These are phyloP conservation scores for Hoplodrina blanda DNA, from an alignment of 2,888 invertebrate species.

Conservation along the genomic window DNA sequence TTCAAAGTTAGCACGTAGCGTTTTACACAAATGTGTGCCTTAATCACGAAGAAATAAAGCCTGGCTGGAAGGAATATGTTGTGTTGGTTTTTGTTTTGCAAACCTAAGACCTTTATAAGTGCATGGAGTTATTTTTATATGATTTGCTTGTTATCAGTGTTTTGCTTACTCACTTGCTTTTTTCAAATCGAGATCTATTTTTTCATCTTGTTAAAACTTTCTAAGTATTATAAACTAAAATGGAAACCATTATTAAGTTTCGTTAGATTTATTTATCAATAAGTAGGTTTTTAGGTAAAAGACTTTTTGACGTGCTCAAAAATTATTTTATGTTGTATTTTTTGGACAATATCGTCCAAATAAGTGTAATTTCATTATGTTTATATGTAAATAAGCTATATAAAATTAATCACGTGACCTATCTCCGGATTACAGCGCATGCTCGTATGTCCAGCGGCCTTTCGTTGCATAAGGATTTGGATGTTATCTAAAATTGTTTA, in stretches of 20 bases:
- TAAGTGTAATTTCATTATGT: neutral
- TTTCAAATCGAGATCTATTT: neutral
- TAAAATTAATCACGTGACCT: slow-evolving; percentile 11
- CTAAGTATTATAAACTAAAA: neutral
- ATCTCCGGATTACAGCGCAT: slow-evolving; percentile 29
- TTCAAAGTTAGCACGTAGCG: slow-evolving; percentile 85
- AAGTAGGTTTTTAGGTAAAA: no score
- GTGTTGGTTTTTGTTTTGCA: slow-evolving; percentile 18
- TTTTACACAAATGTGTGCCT: slow-evolving; percentile 87
- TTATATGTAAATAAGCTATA: neutral
- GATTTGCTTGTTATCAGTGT: slow-evolving; percentile 27
- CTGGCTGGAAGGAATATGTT: slow-evolving; percentile 66
- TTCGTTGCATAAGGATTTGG: slow-evolving; percentile 20
- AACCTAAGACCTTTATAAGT: slow-evolving; percentile 34
- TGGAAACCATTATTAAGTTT: neutral
- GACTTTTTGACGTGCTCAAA: no score
- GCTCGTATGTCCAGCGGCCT: slow-evolving; percentile 9
- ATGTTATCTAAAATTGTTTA: slow-evolving; percentile 38
- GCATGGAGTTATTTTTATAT: slow-evolving; percentile 37
- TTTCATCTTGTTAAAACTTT: slow-evolving; percentile 16
- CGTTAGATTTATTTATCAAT: neutral
- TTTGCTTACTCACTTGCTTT: slow-evolving; percentile 9
- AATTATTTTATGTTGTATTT: no score
- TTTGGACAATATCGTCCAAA: neutral
- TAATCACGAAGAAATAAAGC: slow-evolving; percentile 72